Conservation (phyloP, 2,113 vertebrate genomes). For the Muntiacus reevesi region DNA sequence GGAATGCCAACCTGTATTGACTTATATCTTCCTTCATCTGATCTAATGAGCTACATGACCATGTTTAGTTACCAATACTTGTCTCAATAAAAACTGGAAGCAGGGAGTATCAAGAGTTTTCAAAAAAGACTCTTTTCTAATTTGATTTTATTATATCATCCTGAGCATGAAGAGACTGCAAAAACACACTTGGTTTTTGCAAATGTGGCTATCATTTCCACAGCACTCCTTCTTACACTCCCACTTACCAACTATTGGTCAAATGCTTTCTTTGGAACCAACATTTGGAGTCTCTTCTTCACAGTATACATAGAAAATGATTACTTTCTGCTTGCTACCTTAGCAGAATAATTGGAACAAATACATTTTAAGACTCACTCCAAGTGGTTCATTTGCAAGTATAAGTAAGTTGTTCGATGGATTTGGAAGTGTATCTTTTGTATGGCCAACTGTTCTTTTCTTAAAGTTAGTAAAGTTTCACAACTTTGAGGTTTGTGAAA, state of each 20-base stretch:
- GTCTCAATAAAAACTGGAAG: neutral
- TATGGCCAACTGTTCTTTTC: slow-evolving; percentile 65
- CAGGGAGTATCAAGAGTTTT: neutral
- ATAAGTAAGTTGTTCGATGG: slow-evolving; percentile 67
- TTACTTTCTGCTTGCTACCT: slow-evolving; percentile 69
- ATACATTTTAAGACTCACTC: slow-evolving; percentile 68
- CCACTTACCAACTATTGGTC: slow-evolving; percentile 57
- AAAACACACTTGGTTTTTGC: slow-evolving; percentile 45
- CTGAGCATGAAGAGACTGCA: slow-evolving; percentile 8
- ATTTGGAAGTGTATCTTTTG: slow-evolving; percentile 74
- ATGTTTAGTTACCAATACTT: neutral
- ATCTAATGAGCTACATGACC: neutral
- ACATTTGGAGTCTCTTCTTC: slow-evolving; percentile 67
- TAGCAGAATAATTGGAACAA: slow-evolving; percentile 76
- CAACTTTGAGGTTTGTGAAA: slow-evolving; percentile 77
- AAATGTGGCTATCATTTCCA: slow-evolving; percentile 64
- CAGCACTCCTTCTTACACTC: slow-evolving; percentile 12
- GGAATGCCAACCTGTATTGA: neutral
- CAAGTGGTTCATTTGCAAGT: slow-evolving; percentile 59
- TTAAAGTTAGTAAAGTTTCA: slow-evolving; percentile 72
- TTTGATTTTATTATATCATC: slow-evolving; percentile 45
- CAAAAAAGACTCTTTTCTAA: neutral
- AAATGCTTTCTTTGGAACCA: slow-evolving; percentile 71
- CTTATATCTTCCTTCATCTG: neutral
- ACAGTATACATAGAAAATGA: slow-evolving; percentile 56